phyloP scores from a whole-genome alignment of 2,113 vertebrate species.

The Tachycineta bicolor region DNA sequence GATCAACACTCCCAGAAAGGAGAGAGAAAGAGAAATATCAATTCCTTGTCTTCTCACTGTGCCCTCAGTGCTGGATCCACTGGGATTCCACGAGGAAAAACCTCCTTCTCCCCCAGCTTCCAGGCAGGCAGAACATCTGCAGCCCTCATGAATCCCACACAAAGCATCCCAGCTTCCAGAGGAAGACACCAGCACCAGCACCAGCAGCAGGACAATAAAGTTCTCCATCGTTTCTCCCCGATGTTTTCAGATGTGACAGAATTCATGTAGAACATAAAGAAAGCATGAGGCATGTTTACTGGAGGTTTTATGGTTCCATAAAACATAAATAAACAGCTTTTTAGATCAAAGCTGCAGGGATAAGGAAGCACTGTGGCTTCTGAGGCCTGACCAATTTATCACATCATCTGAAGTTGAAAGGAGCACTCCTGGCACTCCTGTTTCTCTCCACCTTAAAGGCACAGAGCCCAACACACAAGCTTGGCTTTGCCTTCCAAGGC shows the following conservation, averaged over 20 bases:
- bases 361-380: conserved; percentile 64
- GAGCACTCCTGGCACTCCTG: neutral
- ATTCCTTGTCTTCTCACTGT: neutral
- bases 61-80: neutral
- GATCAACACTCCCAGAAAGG: neutral
- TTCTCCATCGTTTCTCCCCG: conserved; percentile 7
- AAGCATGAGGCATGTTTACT: conserved; percentile 57
- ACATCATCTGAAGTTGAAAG: conserved; percentile 9
- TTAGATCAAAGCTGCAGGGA: conserved; percentile 71
- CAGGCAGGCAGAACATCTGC: conserved; percentile 53
- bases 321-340: conserved; percentile 78
- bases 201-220: neutral
- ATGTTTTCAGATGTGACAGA: conserved; percentile 6
- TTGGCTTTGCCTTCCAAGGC: neutral
- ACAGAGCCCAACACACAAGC: neutral
- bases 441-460: neutral
- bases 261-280: conserved; percentile 48
- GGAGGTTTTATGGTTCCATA: conserved; percentile 70
- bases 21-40: neutral
- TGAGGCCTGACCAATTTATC: conserved; percentile 50
- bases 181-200: conserved; percentile 33
- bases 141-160: neutral
- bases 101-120: conserved; percentile 26
- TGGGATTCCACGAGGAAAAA: neutral
- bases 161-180: neutral